Conservation (phyloP, 1,140 invertebrate genomes). For the Drosophila mojavensis region DNA sequence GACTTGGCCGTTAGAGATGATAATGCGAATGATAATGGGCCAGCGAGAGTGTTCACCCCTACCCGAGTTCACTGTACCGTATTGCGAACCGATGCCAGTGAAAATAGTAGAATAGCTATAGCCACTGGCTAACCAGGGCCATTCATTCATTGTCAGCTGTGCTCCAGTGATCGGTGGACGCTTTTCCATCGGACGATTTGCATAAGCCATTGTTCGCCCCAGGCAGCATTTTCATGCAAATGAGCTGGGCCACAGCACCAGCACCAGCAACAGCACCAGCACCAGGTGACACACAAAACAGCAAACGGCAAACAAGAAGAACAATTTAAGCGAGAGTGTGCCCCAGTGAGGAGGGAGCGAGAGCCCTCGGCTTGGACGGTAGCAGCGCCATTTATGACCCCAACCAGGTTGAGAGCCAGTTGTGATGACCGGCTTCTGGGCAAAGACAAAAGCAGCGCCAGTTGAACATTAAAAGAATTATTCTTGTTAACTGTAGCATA, state of each 20-base stretch:
- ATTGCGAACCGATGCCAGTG: not conserved
- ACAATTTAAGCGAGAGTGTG: slow-evolving; percentile 34
- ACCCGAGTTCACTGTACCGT: not conserved
- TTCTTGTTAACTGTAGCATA: slow-evolving; percentile 49
- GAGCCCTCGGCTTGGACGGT: slow-evolving; percentile 6
- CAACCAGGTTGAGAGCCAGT: slow-evolving; percentile 32
- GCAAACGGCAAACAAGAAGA: slow-evolving; percentile 5
- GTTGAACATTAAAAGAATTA: slow-evolving; percentile 45
- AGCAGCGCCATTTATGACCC: slow-evolving; percentile 30
- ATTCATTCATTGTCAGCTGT: not conserved
- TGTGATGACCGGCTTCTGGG: slow-evolving; percentile 13
- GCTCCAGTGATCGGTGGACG: slow-evolving; percentile 16
- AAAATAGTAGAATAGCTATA: not conserved
- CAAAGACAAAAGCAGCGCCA: slow-evolving; percentile 14
- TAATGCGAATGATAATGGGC: slow-evolving; percentile 7
- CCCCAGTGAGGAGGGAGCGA: slow-evolving; percentile 9
- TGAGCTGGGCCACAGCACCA: not conserved
- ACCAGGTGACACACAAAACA: slow-evolving; percentile 10
- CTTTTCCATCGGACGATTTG: slow-evolving; percentile 34
- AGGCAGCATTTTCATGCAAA: slow-evolving; percentile 40
- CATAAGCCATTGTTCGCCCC: slow-evolving; percentile 26
- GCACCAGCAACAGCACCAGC: not conserved
- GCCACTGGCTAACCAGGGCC: not conserved
- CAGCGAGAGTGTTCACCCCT: not conserved
- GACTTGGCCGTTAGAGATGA: slow-evolving; percentile 16